Evolutionary conservation across 2,888 invertebrate species (phyloP).

Genomic region (Himalopsyche anomala): DNA sequence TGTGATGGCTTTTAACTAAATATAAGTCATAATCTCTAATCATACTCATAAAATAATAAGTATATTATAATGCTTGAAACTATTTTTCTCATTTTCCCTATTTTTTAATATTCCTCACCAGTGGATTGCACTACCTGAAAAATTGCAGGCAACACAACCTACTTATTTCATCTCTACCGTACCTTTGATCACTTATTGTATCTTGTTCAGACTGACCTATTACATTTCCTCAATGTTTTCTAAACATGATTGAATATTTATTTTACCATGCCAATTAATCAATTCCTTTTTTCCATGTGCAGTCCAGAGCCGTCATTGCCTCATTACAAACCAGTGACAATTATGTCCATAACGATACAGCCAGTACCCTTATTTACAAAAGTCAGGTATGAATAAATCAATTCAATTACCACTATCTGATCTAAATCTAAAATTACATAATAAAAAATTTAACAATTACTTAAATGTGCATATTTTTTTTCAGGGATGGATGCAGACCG

Average conservation of each 20-base stretch:
- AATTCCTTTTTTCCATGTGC: conserved; percentile 67
- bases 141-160: neutral
- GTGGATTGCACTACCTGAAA: neutral
- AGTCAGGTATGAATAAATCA: conserved; percentile 79
- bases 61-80: too few species aligned
- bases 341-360: conserved; percentile 88
- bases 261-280: neutral
- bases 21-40: too few species aligned
- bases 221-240: neutral
- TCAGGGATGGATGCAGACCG: conserved; percentile 93
- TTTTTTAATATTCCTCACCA: neutral
- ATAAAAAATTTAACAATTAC: neutral
- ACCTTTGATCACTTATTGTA: too few species aligned
- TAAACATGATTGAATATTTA: conserved; percentile 48
- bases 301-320: conserved; percentile 83
- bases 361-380: conserved; percentile 96
- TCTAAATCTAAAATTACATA: conserved; percentile 46
- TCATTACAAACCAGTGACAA: conserved; percentile 89
- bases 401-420: neutral
- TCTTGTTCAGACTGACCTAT: neutral
- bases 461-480: conserved; percentile 65
- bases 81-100: too few species aligned
- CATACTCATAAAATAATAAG: too few species aligned
- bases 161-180: too few species aligned
- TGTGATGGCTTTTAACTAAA: too few species aligned